phyloP scores from a whole-genome alignment of 2,113 vertebrate genomes.

The Gymnorhina tibicen region DNA sequence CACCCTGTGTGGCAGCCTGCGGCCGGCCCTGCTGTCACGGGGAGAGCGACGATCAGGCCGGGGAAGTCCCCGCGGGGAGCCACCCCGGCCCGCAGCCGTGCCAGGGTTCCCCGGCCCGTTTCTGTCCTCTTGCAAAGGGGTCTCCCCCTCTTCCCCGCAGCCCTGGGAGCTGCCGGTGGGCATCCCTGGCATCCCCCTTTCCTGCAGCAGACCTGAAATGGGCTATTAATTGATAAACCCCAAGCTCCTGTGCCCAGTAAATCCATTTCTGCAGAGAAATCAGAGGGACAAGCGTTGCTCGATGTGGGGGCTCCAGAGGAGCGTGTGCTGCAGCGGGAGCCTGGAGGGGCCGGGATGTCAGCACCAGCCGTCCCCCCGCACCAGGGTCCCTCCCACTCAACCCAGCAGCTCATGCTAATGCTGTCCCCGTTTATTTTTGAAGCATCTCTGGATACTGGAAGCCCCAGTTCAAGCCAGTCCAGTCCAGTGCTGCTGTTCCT shows the following conservation, averaged over 20 bases:
- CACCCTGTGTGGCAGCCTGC: not conserved
- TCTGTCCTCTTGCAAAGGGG: not conserved
- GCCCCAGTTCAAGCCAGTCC: not conserved
- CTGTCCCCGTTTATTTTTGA: not conserved
- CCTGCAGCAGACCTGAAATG: not conserved
- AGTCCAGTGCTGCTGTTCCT: not conserved
- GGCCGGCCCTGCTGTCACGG: not conserved
- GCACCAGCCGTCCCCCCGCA: accelerated
- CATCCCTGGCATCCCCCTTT: not conserved
- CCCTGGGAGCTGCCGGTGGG: not conserved
- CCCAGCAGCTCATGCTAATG: not conserved
- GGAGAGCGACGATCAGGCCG: not conserved
- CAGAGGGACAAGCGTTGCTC: accelerated
- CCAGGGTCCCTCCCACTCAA: too few relatives aligned
- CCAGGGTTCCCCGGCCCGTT: not conserved
- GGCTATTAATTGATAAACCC: not conserved
- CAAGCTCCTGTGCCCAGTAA: not conserved
- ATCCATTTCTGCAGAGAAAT: not conserved
- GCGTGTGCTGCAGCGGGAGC: not conserved
- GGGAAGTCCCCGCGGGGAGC: not conserved
- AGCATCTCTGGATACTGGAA: not conserved
- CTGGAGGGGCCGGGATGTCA: not conserved
- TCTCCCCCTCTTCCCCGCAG: not conserved
- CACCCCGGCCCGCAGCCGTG: not conserved
- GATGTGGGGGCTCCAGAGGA: not conserved